These are phyloP conservation scores for Pristionchus exspectatus DNA, from an alignment of 2,888 invertebrate species.

Conservation along the genomic window DNA sequence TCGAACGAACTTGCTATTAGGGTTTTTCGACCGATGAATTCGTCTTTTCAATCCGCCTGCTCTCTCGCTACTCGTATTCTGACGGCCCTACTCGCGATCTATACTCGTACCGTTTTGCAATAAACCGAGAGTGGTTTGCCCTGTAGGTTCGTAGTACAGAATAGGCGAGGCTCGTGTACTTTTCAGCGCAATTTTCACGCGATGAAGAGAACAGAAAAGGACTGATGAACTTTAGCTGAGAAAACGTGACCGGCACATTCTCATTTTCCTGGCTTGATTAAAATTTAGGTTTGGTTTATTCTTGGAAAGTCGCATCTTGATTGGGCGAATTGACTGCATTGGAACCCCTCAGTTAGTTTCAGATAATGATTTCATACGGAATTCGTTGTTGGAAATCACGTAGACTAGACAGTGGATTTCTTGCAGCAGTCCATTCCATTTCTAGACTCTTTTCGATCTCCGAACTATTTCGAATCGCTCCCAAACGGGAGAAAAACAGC, in stretches of 20 bases:
- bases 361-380: neutral
- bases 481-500: neutral
- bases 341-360: too few species aligned
- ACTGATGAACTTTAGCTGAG: neutral
- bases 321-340: neutral
- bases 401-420: neutral
- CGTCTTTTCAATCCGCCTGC: too few species aligned
- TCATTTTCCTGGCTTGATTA: constrained; percentile 11
- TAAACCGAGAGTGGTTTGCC: neutral
- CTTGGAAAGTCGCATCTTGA: neutral
- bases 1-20: neutral
- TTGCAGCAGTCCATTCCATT: neutral
- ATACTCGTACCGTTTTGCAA: neutral
- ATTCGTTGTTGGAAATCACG: neutral
- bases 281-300: neutral
- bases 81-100: too few species aligned
- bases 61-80: too few species aligned
- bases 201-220: neutral
- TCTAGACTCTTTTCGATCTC: neutral
- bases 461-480: neutral
- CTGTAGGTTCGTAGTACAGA: neutral
- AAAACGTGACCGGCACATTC: neutral
- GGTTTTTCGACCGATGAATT: too few species aligned
- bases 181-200: neutral
- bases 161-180: neutral